Base-by-base conservation (phyloP, 2,888 invertebrate genomes). In the Fabriciana adippe region DNA sequence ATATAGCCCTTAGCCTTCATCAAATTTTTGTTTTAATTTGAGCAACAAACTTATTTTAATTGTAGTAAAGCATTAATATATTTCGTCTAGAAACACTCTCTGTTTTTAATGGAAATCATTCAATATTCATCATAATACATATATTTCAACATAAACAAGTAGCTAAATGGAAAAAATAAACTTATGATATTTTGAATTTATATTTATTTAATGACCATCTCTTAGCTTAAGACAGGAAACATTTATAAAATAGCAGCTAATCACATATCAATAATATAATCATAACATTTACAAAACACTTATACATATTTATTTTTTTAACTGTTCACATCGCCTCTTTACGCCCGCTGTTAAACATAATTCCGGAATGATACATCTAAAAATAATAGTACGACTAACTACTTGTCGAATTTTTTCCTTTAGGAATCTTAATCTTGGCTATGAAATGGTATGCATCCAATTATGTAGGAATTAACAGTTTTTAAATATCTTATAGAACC, bases 171-270 rank as follows among this genome's bases (percentile, higher is more conserved):
- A 69, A 67, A 64, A 64, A 61, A 71, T 65, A 60, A 60, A 35
- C 55, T 21, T 15, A n/a, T 15, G 16, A 55, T 66, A 66, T 67
- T 84, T 88, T 80, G 79, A 82, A 84, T 82, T 84, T 79, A 84
- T 87, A 84, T 89, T 89, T 89, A 89, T 87, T 88, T 87, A 86
- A 87, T 88, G 81, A 85, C 86, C 82, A 84, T 88, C 80, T 88
- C 89, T 90, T 90, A 90, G 78, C 81, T 79, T 88, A 89, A 78
- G 84, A 90, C 89, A 89, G 89, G 90, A 86, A 90, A 91, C 89
- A 89, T 89, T 90, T 86, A 89, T 86, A 89, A 89, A 90, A 88
- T 88, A 90, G 85, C 82, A 83, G 88, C 90, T 90, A 89, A 83
- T 86, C 87, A 87, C 85, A 41, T 41, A 41, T 41, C 35, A 88